Evolutionary conservation across 1,140 invertebrate species (phyloP).

Genomic region (Diprion similis): DNA sequence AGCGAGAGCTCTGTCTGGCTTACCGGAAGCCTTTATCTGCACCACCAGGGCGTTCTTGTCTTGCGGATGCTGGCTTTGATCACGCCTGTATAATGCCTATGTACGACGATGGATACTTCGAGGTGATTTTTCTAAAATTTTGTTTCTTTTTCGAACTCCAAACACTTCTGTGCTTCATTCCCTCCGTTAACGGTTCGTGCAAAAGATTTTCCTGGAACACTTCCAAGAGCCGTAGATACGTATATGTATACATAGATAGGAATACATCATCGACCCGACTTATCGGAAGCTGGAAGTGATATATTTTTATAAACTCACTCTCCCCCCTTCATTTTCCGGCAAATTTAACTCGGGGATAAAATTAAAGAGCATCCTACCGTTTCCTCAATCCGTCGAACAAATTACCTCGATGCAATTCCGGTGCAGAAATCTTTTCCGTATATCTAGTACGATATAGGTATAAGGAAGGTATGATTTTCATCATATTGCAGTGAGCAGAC

Average conservation of each 20-base stretch:
- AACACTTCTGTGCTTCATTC: neutral
- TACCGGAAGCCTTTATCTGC: conserved; percentile 3
- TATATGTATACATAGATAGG: neutral
- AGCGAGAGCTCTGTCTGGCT: conserved; percentile 1
- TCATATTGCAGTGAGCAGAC: neutral
- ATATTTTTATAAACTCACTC: neutral
- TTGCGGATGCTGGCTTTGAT: neutral
- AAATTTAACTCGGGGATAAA: neutral
- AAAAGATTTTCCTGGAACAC: neutral
- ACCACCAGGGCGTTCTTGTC: neutral
- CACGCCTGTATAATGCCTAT: neutral
- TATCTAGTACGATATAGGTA: no score
- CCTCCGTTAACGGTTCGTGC: neutral
- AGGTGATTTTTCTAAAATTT: neutral
- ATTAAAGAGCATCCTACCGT: neutral
- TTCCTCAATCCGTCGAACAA: neutral
- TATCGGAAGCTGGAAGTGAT: neutral
- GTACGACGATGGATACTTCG: neutral
- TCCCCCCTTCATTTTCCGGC: conserved; percentile 5
- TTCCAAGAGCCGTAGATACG: neutral
- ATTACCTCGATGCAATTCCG: neutral
- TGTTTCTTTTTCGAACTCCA: neutral
- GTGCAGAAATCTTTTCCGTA: no score
- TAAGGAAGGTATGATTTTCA: neutral
- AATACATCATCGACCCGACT: neutral